Evolutionary conservation across 35 echinoderm and acorn worm genomes (phyloP).

Genomic region (Lytechinus pictus): DNA sequence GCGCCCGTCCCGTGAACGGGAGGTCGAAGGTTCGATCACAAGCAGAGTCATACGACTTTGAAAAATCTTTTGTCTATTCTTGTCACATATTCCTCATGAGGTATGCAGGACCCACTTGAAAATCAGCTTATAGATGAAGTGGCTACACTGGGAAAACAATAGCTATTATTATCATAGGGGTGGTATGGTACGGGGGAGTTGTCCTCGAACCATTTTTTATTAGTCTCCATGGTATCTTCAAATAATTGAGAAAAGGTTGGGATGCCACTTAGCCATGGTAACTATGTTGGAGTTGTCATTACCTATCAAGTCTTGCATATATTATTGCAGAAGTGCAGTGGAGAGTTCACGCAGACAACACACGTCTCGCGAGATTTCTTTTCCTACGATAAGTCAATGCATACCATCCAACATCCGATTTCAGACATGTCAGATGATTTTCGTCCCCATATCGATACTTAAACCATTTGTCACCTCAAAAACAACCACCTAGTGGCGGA

Average conservation of each 20-base stretch:
- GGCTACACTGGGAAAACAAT: too few species aligned
- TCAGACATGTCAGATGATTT: neutral
- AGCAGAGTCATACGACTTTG: too few species aligned
- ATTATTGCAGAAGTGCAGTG: conserved; percentile 10
- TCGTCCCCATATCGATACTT: conserved; percentile 30
- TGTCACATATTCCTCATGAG: too few species aligned
- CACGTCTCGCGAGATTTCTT: neutral
- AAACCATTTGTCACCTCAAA: conserved; percentile 35
- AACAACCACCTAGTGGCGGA: neutral
- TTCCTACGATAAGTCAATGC: neutral
- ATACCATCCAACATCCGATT: neutral
- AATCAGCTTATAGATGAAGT: too few species aligned
- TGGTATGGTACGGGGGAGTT: too few species aligned
- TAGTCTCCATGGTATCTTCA: too few species aligned
- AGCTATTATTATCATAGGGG: too few species aligned
- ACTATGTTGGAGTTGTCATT: neutral
- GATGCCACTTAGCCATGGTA: neutral
- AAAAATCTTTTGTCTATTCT: too few species aligned
- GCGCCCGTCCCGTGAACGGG: too few species aligned
- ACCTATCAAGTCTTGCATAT: neutral
- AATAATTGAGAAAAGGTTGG: neutral
- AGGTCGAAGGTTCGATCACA: too few species aligned
- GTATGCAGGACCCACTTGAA: too few species aligned
- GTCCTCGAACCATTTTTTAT: too few species aligned
- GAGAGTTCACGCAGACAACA: conserved; percentile 19